Percentiles rank a stretch among this genome's conserved stretches.
Conservation (phyloP, 2,888 invertebrate genomes). For the Byasa hedistus region DNA sequence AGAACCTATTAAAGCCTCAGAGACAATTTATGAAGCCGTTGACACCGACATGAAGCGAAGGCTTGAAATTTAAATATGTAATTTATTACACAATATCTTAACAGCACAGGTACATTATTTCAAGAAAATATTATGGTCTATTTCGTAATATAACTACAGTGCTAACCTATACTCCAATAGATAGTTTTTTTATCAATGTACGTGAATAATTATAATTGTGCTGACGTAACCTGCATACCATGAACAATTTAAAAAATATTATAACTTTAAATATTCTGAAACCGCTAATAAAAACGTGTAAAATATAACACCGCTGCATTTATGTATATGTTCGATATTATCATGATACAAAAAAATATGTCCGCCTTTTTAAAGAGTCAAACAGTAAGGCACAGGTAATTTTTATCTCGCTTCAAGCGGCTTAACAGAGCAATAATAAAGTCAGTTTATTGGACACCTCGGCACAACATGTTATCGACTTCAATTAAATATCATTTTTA, state of each 20-base stretch:
- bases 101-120: background rate
- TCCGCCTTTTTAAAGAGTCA: constrained; percentile 30
- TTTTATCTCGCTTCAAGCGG: constrained; percentile 62
- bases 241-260: too few species aligned
- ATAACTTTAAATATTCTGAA: constrained; percentile 31
- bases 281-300: constrained; percentile 27
- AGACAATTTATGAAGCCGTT: constrained; percentile 51
- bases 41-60: constrained; percentile 42
- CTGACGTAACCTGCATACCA: too few species aligned
- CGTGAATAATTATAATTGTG: too few species aligned
- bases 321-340: constrained; percentile 15
- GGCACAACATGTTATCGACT: constrained; percentile 70
- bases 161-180: background rate
- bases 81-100: constrained; percentile 35
- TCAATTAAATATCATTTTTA: constrained; percentile 79
- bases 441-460: constrained; percentile 73
- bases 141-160: background rate
- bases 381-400: constrained; percentile 48
- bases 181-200: too few species aligned
- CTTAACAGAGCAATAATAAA: constrained; percentile 75
- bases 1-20: constrained; percentile 35
- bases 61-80: constrained; percentile 48
- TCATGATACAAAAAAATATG: constrained; percentile 22
- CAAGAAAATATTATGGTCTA: background rate
- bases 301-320: constrained; percentile 28